Evolutionary conservation across 35 echinoderm and acorn worm species (phyloP).

Genomic region (Apostichopus parvimensis): DNA sequence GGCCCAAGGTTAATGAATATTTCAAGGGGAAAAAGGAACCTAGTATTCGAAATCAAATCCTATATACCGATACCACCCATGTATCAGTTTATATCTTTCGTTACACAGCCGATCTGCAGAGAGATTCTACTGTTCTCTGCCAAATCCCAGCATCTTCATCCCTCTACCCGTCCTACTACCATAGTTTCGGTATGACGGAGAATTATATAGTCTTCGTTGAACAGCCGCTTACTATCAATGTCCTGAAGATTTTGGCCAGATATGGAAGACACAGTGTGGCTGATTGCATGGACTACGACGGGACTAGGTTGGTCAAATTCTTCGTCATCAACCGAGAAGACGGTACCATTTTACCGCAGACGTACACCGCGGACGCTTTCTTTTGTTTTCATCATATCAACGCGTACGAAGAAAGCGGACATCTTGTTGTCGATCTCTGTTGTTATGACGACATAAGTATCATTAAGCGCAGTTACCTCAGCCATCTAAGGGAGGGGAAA

Average conservation of each 20-base stretch:
- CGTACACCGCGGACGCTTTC: conserved; percentile 68
- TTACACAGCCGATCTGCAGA: neutral
- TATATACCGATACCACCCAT: too few relatives aligned
- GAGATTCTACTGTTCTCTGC: conserved; percentile 54
- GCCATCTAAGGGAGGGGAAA: neutral
- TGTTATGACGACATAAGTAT: conserved; percentile 56
- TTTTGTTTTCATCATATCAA: conserved; percentile 90
- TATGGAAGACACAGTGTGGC: neutral
- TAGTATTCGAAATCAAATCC: too few relatives aligned
- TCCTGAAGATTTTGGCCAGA: conserved; percentile 20
- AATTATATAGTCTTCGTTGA: conserved; percentile 87
- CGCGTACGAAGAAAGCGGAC: conserved; percentile 68
- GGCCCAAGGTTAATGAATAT: too few relatives aligned
- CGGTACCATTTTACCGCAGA: conserved; percentile 45
- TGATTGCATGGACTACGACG: conserved; percentile 23
- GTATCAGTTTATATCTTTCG: too few relatives aligned
- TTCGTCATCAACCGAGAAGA: conserved; percentile 56
- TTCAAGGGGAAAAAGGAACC: too few relatives aligned
- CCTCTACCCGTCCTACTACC: conserved; percentile 75
- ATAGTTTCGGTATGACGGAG: conserved; percentile 81
- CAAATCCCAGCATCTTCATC: conserved; percentile 57
- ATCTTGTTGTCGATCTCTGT: conserved; percentile 78
- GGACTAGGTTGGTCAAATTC: neutral
- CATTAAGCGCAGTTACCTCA: conserved; percentile 25
- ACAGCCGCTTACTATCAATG: conserved; percentile 63